Percentiles rank a stretch among this genome's conserved stretches.
Evolutionary conservation across 1,140 invertebrate species (phyloP).

Genomic region (Helicoverpa zea): DNA sequence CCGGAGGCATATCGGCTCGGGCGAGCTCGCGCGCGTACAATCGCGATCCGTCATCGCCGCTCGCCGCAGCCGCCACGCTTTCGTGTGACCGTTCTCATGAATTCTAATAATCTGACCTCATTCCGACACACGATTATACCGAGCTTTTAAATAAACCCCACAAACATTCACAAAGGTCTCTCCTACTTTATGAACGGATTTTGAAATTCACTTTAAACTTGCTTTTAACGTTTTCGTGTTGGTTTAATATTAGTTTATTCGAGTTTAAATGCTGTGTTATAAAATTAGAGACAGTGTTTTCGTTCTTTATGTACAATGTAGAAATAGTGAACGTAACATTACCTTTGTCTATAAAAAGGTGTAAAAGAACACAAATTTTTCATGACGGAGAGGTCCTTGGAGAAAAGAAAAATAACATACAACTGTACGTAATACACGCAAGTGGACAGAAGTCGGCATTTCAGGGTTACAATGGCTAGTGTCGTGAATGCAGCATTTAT

Average conservation of each 20-base stretch:
- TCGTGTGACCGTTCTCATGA: constrained; percentile 70
- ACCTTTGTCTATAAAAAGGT: constrained; percentile 23
- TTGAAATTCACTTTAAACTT: constrained; percentile 45
- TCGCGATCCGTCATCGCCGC: constrained; percentile 59
- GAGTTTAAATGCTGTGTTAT: background rate
- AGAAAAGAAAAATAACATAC: background rate
- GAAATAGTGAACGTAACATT: background rate
- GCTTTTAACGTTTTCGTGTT: background rate
- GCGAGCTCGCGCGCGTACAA: constrained; percentile 37
- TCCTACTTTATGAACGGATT: constrained; percentile 45
- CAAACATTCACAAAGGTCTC: constrained; percentile 41
- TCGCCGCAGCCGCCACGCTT: constrained; percentile 50
- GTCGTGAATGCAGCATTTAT: constrained; percentile 67
- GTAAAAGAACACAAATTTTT: constrained; percentile 25
- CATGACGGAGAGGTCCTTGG: constrained; percentile 1
- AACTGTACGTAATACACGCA: constrained; percentile 1
- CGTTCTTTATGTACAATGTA: too few species aligned
- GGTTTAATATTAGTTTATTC: background rate
- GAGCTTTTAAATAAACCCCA: constrained; percentile 65
- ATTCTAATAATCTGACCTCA: constrained; percentile 64
- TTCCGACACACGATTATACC: constrained; percentile 61
- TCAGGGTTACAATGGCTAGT: constrained; percentile 57
- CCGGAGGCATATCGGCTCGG: constrained; percentile 38
- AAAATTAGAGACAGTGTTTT: background rate
- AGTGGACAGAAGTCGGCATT: constrained; percentile 34